A percentile compares a stretch with the other conserved stretches of the same genome.
Conservation (phyloP, 2,113 vertebrate genomes). For the Cebidichthys violaceus region DNA sequence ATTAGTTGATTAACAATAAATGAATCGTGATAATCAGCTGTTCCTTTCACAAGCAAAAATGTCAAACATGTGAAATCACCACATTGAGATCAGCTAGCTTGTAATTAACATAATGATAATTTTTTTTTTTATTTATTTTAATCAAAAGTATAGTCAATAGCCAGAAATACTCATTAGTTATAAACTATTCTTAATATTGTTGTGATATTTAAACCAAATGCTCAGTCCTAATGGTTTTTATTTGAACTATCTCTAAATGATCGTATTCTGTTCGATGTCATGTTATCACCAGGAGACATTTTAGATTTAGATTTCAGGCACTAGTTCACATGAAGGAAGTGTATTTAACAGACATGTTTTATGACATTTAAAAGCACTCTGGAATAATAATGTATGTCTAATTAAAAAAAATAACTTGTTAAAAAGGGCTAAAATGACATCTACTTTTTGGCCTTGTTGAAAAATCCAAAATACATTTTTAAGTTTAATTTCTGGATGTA, state of each 20-base stretch:
- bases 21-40: background rate
- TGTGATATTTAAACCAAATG: too few relatives aligned
- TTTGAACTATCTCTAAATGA: background rate
- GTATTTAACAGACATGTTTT: background rate
- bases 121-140: too few relatives aligned
- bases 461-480: background rate
- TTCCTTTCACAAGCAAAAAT: too few relatives aligned
- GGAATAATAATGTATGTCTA: background rate
- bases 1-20: background rate
- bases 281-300: background rate
- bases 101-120: background rate
- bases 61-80: background rate
- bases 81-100: background rate
- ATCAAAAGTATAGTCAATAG: background rate
- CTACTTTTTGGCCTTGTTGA: background rate
- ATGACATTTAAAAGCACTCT: background rate
- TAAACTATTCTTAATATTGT: background rate
- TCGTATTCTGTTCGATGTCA: background rate
- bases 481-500: background rate
- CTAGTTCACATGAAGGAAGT: background rate
- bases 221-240: background rate
- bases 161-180: background rate
- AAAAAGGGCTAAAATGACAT: background rate
- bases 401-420: background rate
- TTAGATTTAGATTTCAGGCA: background rate